Conservation (phyloP, 2,113 vertebrate genomes). For the Campylomormyrus tamandua region DNA sequence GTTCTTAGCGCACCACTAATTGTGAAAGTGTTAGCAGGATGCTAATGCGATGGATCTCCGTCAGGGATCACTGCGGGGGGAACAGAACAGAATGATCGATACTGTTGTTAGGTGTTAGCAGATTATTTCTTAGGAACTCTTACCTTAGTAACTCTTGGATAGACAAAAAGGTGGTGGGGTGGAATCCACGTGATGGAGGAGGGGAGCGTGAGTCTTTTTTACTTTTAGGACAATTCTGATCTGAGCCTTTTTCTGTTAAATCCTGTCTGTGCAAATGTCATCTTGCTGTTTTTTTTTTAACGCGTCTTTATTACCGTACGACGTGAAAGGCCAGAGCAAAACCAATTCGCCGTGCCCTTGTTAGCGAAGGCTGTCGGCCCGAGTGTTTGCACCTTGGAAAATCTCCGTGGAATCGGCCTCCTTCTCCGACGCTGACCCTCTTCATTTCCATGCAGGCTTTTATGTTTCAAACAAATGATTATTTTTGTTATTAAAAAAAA, state of each 20-base stretch:
- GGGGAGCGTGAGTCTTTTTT: neutral
- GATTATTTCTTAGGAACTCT: neutral
- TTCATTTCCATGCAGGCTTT: constrained; percentile 62
- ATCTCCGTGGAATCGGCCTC: constrained; percentile 40
- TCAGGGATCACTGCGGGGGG: neutral
- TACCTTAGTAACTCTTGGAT: neutral
- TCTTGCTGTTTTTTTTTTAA: constrained; percentile 33
- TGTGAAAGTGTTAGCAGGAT: neutral
- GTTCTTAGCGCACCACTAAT: neutral
- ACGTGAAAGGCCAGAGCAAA: constrained; percentile 44
- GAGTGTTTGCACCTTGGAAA: constrained; percentile 53
- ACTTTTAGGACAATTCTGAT: constrained; percentile 4
- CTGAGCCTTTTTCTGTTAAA: neutral
- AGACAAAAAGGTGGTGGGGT: neutral
- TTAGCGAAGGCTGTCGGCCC: constrained; percentile 47
- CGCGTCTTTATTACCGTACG: constrained; percentile 41
- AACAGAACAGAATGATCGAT: neutral
- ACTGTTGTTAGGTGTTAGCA: neutral
- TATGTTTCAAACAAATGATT: constrained; percentile 63
- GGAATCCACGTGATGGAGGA: neutral
- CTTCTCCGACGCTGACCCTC: constrained; percentile 39
- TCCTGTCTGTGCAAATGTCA: constrained; percentile 18
- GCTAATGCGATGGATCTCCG: neutral
- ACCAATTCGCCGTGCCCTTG: constrained; percentile 50
- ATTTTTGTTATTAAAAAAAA: constrained; percentile 64